Evolutionary conservation across 2,888 invertebrate genomes (phyloP), one percentile per base, ranked within the genome.

Genomic region (Athalia circularis): DNA sequence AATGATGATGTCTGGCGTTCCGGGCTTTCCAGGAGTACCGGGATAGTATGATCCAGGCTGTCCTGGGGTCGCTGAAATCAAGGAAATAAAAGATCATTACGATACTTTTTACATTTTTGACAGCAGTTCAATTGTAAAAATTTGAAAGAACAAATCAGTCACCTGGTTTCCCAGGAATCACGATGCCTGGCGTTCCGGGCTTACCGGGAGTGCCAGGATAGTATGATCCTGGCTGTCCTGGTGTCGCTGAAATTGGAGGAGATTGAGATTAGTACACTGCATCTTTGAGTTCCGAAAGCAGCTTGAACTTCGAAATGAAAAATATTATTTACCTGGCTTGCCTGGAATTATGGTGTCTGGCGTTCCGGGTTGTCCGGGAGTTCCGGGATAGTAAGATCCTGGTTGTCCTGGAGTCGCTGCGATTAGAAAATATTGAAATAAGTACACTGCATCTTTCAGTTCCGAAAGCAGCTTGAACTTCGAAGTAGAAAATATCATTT

Each of bases 11-110:
- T 29, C 90, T 43, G 87, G 84, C 48, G 87, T 86, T 77, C 89
- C 90, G 79, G 87, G 88, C 7, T 84, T 83, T n/a, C 89, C 90
- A 6, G 82, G 82, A 3, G 81, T 80, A 29, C 91, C 91, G 52
- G 86, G 77, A 29, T 64, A 52, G 15, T 74, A 29, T 29, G 29
- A 29, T 29, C 29, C 29, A 29, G 29, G 29, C 29, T 29, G 29
- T 29, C 29, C 29, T 29, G 29, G 29, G 2, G 29, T 29, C 29
- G 29, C 29, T 29, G 29, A 0, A 29, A 29, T 29, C 78, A 0
- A 2, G 2, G 29, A 29, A 29, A 29, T 29, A 29, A 29, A 29
- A n/a, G n/a, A n/a, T n/a, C n/a, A n/a, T n/a, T n/a, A n/a, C n/a
- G n/a, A n/a, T n/a, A n/a, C n/a, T n/a, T n/a, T n/a, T n/a, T n/a